Evolutionary conservation across 2,113 vertebrate species (phyloP), one percentile per base, ranked within the genome.

Genomic region (Ariopsis seemanni): DNA sequence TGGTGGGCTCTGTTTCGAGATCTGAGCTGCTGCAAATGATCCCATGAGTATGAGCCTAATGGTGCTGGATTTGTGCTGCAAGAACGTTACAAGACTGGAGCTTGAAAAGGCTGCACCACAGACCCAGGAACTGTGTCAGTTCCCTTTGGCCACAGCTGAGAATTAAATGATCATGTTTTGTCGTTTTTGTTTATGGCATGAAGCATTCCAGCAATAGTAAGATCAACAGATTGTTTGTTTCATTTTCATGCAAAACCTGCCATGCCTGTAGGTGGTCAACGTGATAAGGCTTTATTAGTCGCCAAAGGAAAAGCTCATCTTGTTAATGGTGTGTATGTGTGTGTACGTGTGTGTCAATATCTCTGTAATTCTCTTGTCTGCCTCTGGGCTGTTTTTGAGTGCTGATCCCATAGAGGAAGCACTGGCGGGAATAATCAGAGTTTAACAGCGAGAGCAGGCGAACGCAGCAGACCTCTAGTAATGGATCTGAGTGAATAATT

Each of bases 401-500:
- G 34, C 20, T 84, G 77, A 48, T 82, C 20, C 91, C 91, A 87
- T 88, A 85, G 91, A 91, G 91, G 69, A 84, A 88, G 90, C 92
- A 91, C 92, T 88, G 92, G 92, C 89, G 93, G 92, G 91, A 91
- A 94, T 94, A 94, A 95, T 94, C 92, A 92, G 94, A 94, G 94
- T 93, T 95, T 91, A 93, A 92, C 93, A 93, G 91, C 91, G 92
- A 95, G 93, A 93, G 92, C 93, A 93, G 93, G 92, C 92, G 92
- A 93, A 94, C 93, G 93, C 92, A 91, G 93, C 90, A 94, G 94
- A 95, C 93, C 95, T 89, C 92, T 91, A 89, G 93, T 96, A 95
- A 95, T 95, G 93, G 91, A 95, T 95, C 94, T 93, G 93, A 94
- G 94, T 93, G 94, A 94, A 95, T 96, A 94, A 95, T 95, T 95